Conservation (phyloP, 30 jellyfish, hydroid and myxozoan genomes). For the Phacellophora camtschatica region DNA sequence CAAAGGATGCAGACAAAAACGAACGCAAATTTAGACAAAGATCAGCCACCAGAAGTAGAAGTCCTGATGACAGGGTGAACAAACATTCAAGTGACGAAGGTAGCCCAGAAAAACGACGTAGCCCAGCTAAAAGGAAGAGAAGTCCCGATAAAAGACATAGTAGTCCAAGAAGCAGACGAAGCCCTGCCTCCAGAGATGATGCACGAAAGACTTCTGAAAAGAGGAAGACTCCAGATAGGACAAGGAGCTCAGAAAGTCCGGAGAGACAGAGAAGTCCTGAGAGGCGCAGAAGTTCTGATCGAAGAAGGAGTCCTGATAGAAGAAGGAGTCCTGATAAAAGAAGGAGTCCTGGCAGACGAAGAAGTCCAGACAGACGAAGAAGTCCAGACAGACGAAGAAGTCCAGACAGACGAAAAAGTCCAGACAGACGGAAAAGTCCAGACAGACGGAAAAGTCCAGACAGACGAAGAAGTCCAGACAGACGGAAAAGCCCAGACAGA, state of each 20-base stretch:
- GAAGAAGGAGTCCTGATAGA: conserved; percentile 15
- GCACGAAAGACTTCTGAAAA: neutral
- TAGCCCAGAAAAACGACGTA: neutral
- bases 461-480: conserved; percentile 30
- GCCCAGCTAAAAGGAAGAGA: neutral
- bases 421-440: conserved; percentile 29
- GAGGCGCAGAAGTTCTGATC: neutral
- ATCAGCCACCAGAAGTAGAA: conserved; percentile 10
- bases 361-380: conserved; percentile 58
- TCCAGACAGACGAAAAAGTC: conserved; percentile 41
- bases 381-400: conserved; percentile 46
- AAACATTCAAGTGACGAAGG: neutral
- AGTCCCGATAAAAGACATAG: neutral
- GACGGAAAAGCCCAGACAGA: conserved; percentile 44
- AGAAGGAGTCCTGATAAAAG: conserved; percentile 39
- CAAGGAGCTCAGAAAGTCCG: conserved; percentile 31
- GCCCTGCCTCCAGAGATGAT: neutral
- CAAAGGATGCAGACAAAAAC: neutral
- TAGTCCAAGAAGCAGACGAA: neutral
- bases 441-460: conserved; percentile 41
- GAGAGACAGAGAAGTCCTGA: conserved; percentile 8
- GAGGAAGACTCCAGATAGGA: neutral
- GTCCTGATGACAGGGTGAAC: conserved; percentile 2
- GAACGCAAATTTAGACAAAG: conserved; percentile 2
- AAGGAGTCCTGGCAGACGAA: conserved; percentile 33